These are phyloP conservation scores for Stratiomys singularior DNA, from an alignment of 2,888 invertebrate genomes.

Conservation along the genomic window DNA sequence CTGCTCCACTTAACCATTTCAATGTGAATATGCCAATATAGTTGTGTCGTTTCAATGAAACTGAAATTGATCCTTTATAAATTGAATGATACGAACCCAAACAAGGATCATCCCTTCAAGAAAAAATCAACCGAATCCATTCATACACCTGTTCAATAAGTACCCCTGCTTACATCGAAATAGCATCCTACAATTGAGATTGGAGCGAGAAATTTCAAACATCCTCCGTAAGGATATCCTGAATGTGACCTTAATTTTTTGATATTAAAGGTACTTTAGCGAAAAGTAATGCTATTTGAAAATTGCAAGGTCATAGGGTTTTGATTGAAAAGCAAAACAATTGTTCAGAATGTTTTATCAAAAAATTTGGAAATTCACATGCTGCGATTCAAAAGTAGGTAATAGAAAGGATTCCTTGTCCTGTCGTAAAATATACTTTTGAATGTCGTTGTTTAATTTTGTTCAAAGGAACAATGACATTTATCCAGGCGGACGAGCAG, in stretches of 20 bases:
- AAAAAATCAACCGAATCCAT: constrained; percentile 11
- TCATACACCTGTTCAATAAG: constrained; percentile 23
- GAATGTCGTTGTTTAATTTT: not conserved
- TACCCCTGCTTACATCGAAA: not conserved
- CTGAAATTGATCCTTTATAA: constrained; percentile 43
- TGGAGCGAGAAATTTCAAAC: constrained; percentile 17
- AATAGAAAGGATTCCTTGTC: too few species aligned
- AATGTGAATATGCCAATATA: constrained; percentile 18
- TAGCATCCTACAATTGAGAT: not conserved
- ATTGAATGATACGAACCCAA: constrained; percentile 28
- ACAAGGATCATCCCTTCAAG: constrained; percentile 31
- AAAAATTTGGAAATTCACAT: constrained; percentile 43
- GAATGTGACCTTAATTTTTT: constrained; percentile 35
- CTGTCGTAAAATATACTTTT: not conserved
- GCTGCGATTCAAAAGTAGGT: constrained; percentile 30
- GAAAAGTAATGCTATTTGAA: constrained; percentile 20
- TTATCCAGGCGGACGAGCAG: not conserved
- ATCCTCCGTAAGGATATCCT: constrained; percentile 9
- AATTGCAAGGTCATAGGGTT: constrained; percentile 14
- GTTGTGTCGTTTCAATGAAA: not conserved
- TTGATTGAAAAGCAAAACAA: constrained; percentile 22
- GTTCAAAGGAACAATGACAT: not conserved
- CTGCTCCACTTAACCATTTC: constrained; percentile 43
- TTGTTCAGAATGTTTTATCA: not conserved
- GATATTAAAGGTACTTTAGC: constrained; percentile 23